Base-by-base conservation (phyloP, 2,113 vertebrate genomes). In the Salvelinus alpinus region DNA sequence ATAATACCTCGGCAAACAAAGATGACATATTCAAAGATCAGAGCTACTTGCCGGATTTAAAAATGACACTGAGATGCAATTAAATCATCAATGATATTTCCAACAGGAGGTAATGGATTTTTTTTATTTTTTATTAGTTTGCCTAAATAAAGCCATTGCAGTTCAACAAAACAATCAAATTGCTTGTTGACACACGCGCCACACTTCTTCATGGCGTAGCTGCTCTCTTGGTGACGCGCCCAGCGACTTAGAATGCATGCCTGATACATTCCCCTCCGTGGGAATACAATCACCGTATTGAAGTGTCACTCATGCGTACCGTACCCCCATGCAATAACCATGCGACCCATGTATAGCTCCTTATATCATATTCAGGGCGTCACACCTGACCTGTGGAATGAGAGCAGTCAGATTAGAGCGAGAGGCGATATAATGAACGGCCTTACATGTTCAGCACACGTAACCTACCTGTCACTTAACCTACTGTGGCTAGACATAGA, bases 111-210 rank as follows among this genome's bases (percentile, higher is more conserved):
- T 73, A 77, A 77, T 65, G 74, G 76, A 62, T 81, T 75, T 72
- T 70, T 76, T 34, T 79, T 34, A 77, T 81, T 83, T 71, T 72
- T 77, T 70, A 79, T 79, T 74, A 78, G 73, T 51, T 73, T 71
- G 54, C 31, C 73, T 57, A 71, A 80, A 74, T 71, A 74, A 78
- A 74, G 69, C 16, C 34, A 54, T 11, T 6, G 48, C 44, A n/a
- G 54, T 57, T 38, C 44, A 80, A 79, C 59, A 60, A 79, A 69
- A 64, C 47, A 8, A 79, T 83, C 73, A 71, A 81, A 78, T 80
- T 73, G 74, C 51, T 59, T 27, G 31, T 57, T 60, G 71, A 62
- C 80, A 70, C 44, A 62, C 14, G 51, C 4, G 13, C 22, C 34
- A 44, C 47, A 27, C 29, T 29, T 74, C 66, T 68, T 68, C 67